Evolutionary conservation across 1,140 invertebrate genomes (phyloP).

Genomic region (Heterodera carotae): DNA sequence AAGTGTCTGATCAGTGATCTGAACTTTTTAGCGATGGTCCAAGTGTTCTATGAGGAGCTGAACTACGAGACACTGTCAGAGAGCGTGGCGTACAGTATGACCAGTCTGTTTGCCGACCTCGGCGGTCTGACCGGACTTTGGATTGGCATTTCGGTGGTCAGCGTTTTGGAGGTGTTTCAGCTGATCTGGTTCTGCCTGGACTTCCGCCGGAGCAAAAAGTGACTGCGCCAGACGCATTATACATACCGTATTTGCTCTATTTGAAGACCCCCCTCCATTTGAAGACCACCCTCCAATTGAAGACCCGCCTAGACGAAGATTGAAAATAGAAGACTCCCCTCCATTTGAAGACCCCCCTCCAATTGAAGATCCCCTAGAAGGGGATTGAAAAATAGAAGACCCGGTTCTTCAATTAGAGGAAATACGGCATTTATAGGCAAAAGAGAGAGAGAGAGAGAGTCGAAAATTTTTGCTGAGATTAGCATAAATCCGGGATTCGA

Average conservation of each 20-base stretch:
- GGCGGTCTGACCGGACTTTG: constrained; percentile 64
- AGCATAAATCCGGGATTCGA: too few species aligned
- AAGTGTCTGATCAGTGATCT: not conserved
- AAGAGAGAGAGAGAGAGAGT: too few species aligned
- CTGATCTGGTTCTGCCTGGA: constrained; percentile 48
- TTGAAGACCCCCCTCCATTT: too few species aligned
- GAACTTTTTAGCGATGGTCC: constrained; percentile 56
- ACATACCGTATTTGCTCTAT: not conserved
- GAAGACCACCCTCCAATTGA: too few species aligned
- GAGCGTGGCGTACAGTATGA: constrained; percentile 58
- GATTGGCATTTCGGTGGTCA: constrained; percentile 64
- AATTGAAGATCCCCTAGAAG: too few species aligned
- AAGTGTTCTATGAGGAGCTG: constrained; percentile 65
- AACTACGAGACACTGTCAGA: constrained; percentile 64
- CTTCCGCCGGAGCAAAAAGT: constrained; percentile 31
- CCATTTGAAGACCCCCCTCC: too few species aligned
- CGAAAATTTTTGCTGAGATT: too few species aligned
- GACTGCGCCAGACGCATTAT: not conserved
- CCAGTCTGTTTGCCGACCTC: constrained; percentile 60
- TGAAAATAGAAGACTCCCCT: too few species aligned
- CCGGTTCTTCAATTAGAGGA: too few species aligned
- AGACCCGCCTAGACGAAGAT: too few species aligned
- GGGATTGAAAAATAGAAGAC: too few species aligned
- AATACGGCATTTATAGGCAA: too few species aligned
- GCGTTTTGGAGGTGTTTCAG: constrained; percentile 58